phyloP scores from a whole-genome alignment of 2,888 invertebrate genomes.

The Meta bourneti region DNA sequence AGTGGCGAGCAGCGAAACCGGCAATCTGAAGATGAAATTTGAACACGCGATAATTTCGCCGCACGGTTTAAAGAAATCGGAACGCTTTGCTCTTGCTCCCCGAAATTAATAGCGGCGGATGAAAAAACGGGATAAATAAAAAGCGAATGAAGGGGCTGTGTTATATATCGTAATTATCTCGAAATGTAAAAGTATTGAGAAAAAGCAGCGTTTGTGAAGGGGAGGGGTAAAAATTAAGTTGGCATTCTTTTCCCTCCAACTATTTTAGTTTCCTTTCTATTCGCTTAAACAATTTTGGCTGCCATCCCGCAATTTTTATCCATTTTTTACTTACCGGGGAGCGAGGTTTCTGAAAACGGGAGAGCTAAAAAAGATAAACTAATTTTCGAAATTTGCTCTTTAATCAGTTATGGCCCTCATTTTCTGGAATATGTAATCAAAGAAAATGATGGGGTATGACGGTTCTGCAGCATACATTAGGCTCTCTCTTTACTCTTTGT shows the following conservation, averaged over 20 bases:
- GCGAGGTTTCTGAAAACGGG: slow-evolving; percentile 31
- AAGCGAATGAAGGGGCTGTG: slow-evolving; percentile 1
- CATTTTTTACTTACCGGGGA: not conserved
- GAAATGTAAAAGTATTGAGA: slow-evolving; percentile 57
- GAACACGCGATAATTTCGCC: slow-evolving; percentile 61
- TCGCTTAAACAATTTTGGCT: slow-evolving; percentile 51
- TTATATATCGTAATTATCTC: slow-evolving; percentile 70
- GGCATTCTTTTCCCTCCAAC: slow-evolving; percentile 9
- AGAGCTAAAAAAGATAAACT: slow-evolving; percentile 65
- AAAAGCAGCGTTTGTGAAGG: slow-evolving; percentile 29
- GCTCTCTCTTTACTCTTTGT: not conserved
- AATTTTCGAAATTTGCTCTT: slow-evolving; percentile 62
- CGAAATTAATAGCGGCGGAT: slow-evolving; percentile 24
- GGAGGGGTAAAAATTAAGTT: slow-evolving; percentile 51
- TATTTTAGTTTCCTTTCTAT: slow-evolving; percentile 23
- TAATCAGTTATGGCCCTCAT: slow-evolving; percentile 65
- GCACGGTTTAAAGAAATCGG: slow-evolving; percentile 43
- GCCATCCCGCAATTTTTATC: slow-evolving; percentile 44
- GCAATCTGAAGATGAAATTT: slow-evolving; percentile 50
- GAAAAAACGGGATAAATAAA: slow-evolving; percentile 16
- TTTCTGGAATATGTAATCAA: slow-evolving; percentile 70
- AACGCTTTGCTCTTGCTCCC: not conserved
- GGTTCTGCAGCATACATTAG: slow-evolving; percentile 46
- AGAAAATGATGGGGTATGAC: slow-evolving; percentile 64
- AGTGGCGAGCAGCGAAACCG: too few relatives aligned